These are phyloP conservation scores for Vireo griseus DNA, from an alignment of 2,797 vertebrate species.

Conservation along the genomic window DNA sequence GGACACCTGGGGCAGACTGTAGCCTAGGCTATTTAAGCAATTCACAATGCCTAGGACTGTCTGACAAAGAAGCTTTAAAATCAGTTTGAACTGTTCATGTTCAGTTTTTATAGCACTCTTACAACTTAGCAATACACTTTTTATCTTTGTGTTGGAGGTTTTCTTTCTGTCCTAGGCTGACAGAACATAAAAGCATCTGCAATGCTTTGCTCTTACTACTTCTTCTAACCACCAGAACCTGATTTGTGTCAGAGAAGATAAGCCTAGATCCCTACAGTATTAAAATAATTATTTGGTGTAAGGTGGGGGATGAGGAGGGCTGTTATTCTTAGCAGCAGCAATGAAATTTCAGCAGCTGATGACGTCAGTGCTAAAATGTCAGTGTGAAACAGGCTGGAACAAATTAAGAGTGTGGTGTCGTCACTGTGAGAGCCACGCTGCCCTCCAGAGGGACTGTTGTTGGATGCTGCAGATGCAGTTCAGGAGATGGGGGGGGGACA, in stretches of 20 bases:
- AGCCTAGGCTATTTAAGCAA: background rate
- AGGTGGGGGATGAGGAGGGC: constrained; percentile 40
- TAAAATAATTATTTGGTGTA: constrained; percentile 54
- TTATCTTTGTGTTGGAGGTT: background rate
- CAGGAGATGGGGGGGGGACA: background rate
- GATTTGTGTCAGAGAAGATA: constrained; percentile 45
- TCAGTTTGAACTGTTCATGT: background rate
- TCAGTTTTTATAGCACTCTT: background rate
- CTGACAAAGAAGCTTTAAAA: background rate
- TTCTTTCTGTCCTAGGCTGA: background rate
- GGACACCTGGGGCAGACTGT: background rate
- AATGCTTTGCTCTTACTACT: constrained; percentile 20
- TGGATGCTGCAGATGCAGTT: constrained; percentile 37
- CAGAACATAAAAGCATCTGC: background rate
- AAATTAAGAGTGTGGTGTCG: constrained; percentile 57
- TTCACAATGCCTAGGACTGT: background rate
- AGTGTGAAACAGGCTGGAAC: constrained; percentile 69
- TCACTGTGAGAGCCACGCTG: constrained; percentile 51
- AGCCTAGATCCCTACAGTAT: constrained; percentile 19
- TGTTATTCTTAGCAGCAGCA: constrained; percentile 70
- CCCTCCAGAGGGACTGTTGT: constrained; percentile 37
- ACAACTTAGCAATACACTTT: background rate
- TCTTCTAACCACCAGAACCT: background rate
- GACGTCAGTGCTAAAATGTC: constrained; percentile 70
- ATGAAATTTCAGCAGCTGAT: constrained; percentile 67